A percentile compares a stretch with the other conserved stretches of the same genome.
Evolutionary conservation across 2,797 vertebrate genomes (phyloP).

Genomic region (Naso thynnoides): DNA sequence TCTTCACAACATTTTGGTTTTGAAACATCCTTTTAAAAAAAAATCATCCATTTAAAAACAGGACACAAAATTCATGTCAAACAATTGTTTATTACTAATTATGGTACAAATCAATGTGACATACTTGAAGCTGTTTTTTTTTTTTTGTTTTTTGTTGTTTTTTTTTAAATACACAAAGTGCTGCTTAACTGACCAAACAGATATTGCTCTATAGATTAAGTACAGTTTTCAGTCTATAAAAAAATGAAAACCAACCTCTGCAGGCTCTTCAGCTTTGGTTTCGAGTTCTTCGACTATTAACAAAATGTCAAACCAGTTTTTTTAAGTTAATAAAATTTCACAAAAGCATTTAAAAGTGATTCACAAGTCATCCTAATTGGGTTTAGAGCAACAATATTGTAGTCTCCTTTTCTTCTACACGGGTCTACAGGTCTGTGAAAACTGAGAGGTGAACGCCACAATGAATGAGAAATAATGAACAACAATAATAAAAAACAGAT

Average conservation of each 20-base stretch:
- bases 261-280: slow-evolving; percentile 99
- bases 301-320: slow-evolving; percentile 67
- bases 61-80: slow-evolving; percentile 91
- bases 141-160: slow-evolving; percentile 82
- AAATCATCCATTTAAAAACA: slow-evolving; percentile 34
- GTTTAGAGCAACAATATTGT: slow-evolving; percentile 88
- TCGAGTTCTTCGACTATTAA: slow-evolving; percentile 91
- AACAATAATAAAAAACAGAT: slow-evolving; percentile 63
- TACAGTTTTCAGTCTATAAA: slow-evolving; percentile 92
- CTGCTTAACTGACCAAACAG: slow-evolving; percentile 98
- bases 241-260: slow-evolving; percentile 92
- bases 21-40: background rate
- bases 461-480: slow-evolving; percentile 31
- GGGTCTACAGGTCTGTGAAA: slow-evolving; percentile 71
- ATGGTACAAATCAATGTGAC: slow-evolving; percentile 99
- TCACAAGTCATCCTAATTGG: slow-evolving; percentile 81
- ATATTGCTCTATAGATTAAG: slow-evolving; percentile 99
- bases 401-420: slow-evolving; percentile 61
- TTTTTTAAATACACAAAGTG: slow-evolving; percentile 99
- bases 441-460: slow-evolving; percentile 76
- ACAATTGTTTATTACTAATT: slow-evolving; percentile 98
- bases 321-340: slow-evolving; percentile 71
- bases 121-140: slow-evolving; percentile 92
- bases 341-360: slow-evolving; percentile 67
- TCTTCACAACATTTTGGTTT: background rate